Base-by-base conservation (phyloP, 1,140 invertebrate genomes). In the Lamellibrachia luymesi region DNA sequence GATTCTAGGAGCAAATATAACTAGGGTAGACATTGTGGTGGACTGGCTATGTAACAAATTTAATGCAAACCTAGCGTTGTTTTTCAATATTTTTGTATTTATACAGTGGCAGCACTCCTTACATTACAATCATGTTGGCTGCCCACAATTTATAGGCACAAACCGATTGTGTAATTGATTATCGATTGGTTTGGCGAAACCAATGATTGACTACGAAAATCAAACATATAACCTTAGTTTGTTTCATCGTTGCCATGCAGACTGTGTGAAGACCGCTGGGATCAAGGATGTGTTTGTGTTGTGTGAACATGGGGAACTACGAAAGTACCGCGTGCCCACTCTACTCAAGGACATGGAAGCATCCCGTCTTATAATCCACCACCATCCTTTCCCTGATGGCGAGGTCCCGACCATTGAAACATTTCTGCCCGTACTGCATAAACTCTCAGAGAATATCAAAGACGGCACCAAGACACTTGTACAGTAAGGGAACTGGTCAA, bases 321-420 rank as follows among this genome's bases (percentile, higher is more conserved):
- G 94, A 50, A 94, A 95, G 90, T 95, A 95, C 93, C 92, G 95
- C 22, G 94, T 95, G 5, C 94, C 94, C 50, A 92, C 92, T 90
- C 92, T 95, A 50, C 93, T 95, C 49, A 91, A 94, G 7, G 93
- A 95, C 64, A 91, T 94, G 49, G 89, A 93, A 13, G 94, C 50
- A 4, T 93, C 93, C 4, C 94, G 93, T 49, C 93, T 96, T 5
- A 94, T 90, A 17, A 95, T 95, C 10, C 95, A 96, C 92, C 95
- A 95, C 92, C 95, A 94, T 92, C 95, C 95, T 17, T 95, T 95
- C 80, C 94, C 94, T 56, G 95, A 96, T 93, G 95, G 95, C 4
- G 92, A 94, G 49, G 93, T 93, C n/a, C 95, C 95, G 4, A 51
- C 90, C 50, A 27, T 91, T 10, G 38, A 49, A 49, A 91, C 5